Evolutionary conservation across 2,113 vertebrate genomes (phyloP), one percentile per base, ranked within the genome.

Genomic region (Urocitellus parryii): DNA sequence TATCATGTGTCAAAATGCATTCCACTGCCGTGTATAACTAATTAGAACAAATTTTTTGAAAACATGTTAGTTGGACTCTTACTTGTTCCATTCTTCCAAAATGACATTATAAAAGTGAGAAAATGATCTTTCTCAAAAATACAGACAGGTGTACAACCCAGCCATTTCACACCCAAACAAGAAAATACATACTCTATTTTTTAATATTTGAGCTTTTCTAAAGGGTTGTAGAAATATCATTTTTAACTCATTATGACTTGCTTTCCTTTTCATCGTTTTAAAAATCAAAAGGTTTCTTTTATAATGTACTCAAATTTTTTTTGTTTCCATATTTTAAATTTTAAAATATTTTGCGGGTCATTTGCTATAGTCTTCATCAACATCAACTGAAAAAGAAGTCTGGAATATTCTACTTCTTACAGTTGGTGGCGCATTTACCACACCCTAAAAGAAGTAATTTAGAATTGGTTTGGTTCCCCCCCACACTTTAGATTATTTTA

Each of bases 61-160:
- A 81, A 14, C 8, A 80, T 9, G 37, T 25, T n/a, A 1, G 14
- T 53, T 5, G 25, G 51, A 82, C 13, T 61, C 61, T 22, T 72
- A 22, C n/a, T 39, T 85, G 24, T 93, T 90, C n/a, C 42, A 34
- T 74, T 95, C 56, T 82, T 81, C 73, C 29, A 58, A 90, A 94
- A 77, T 42, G 63, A 68, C 10, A 34, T 1, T 79, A n/a, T 48
- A 34, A 58, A 72, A 61, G 5, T 76, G 22, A 96, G 48, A 68
- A 91, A 61, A 6, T 94, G 74, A 90, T 67, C 18, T 27, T 34
- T 73, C 22, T 74, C 72, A 37, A 86, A 90, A 84, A 4, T 68
- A 65, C 0, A 81, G 24, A 79, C 1, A 78, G 45, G 32, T 18
- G 39, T 16, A 14, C 42, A 82, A 73, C 58, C 74, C 24, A 91